A percentile compares a stretch with the other conserved stretches of the same genome.
These are phyloP conservation scores for Xanthorhoe spadicearia DNA, from an alignment of 2,888 invertebrate species.

Conservation along the genomic window DNA sequence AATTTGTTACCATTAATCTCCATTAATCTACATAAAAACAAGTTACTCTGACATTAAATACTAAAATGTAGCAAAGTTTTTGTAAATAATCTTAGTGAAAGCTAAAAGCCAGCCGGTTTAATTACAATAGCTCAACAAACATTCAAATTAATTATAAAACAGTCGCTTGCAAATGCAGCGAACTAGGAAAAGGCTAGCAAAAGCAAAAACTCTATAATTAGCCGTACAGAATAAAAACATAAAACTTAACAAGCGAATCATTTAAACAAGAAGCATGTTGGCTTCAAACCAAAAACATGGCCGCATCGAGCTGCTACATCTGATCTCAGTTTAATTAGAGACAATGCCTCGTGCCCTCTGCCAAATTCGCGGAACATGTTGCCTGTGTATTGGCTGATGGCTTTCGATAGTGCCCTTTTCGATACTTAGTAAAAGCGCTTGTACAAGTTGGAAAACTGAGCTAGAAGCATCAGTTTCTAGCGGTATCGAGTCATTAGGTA, in stretches of 20 bases:
- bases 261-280: slow-evolving; percentile 71
- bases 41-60: too few species aligned
- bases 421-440: slow-evolving; percentile 13
- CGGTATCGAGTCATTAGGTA: not conserved
- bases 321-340: slow-evolving; percentile 77
- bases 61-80: not conserved
- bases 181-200: slow-evolving; percentile 34
- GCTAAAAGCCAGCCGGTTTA: slow-evolving; percentile 20
- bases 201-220: slow-evolving; percentile 43
- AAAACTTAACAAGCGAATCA: slow-evolving; percentile 70
- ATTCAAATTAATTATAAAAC: slow-evolving; percentile 34
- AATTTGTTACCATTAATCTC: too few species aligned
- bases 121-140: slow-evolving; percentile 26
- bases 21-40: too few species aligned
- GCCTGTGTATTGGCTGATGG: slow-evolving; percentile 19
- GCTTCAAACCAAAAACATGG: slow-evolving; percentile 72
- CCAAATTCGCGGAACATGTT: slow-evolving; percentile 55
- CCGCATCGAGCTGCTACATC: slow-evolving; percentile 64
- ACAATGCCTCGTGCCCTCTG: slow-evolving; percentile 57
- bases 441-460: not conserved
- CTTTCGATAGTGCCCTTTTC: slow-evolving; percentile 19
- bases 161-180: slow-evolving; percentile 28
- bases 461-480: not conserved
- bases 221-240: slow-evolving; percentile 54
- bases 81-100: not conserved